Evolutionary conservation across 2,888 invertebrate species (phyloP).

Genomic region (Carpatolechia fugitivella): DNA sequence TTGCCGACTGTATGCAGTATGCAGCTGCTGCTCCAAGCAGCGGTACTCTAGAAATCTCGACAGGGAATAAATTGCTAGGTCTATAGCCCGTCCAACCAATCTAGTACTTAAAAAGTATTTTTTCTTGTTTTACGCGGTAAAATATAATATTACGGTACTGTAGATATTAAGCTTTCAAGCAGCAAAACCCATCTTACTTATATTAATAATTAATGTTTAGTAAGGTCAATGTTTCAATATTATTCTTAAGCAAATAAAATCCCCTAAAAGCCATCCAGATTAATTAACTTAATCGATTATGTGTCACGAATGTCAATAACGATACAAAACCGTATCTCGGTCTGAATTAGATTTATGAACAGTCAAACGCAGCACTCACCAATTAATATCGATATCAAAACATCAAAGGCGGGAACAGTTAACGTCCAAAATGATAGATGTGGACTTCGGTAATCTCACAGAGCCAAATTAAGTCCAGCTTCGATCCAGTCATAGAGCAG

Average conservation of each 20-base stretch:
- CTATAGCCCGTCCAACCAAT: no score
- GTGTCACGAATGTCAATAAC: constrained; percentile 23
- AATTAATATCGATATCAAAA: constrained; percentile 55
- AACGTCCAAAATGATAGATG: constrained; percentile 55
- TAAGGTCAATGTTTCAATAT: background rate
- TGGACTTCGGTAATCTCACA: constrained; percentile 39
- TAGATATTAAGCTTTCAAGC: no score
- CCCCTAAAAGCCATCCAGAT: background rate
- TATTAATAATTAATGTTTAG: no score
- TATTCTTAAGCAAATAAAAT: background rate
- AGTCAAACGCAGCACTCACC: constrained; percentile 41
- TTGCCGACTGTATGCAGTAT: no score
- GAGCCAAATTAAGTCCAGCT: constrained; percentile 13
- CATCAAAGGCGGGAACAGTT: constrained; percentile 52
- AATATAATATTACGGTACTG: no score
- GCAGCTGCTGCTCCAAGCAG: no score
- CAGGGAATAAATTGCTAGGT: constrained; percentile 24
- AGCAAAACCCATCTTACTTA: no score
- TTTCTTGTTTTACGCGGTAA: no score
- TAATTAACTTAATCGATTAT: constrained; percentile 12
- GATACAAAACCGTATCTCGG: constrained; percentile 25
- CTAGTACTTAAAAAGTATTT: no score
- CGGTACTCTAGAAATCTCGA: constrained; percentile 13
- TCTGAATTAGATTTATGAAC: constrained; percentile 42
- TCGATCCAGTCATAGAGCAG: background rate